A percentile compares a stretch with the other conserved stretches of the same genome.
phyloP scores from a whole-genome alignment of 2,888 invertebrate genomes.

The Frankliniella fusca region DNA sequence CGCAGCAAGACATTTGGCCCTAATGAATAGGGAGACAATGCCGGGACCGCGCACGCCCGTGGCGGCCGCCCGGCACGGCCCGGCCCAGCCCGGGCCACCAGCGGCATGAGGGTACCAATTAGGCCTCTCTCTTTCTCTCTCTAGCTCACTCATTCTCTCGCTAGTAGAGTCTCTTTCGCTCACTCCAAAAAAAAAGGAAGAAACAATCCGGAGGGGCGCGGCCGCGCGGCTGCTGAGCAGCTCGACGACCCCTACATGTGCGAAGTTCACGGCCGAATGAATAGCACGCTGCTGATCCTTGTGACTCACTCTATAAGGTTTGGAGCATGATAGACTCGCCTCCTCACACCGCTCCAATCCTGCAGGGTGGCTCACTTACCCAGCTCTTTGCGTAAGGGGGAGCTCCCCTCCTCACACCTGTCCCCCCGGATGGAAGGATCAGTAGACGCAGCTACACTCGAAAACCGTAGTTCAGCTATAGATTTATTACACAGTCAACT shows the following conservation, averaged over 20 bases:
- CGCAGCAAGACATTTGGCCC: slow-evolving; percentile 1
- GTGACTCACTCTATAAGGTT: background rate
- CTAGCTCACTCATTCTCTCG: background rate
- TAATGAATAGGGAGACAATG: slow-evolving; percentile 24
- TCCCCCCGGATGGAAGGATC: no score
- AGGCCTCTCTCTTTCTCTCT: background rate
- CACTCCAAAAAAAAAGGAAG: background rate
- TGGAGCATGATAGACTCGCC: background rate
- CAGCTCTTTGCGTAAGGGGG: no score
- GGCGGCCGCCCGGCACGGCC: background rate
- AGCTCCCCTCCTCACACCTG: no score
- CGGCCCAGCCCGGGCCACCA: background rate
- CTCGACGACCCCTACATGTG: no score
- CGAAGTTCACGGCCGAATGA: no score
- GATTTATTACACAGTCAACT: no score
- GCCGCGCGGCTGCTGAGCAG: no score
- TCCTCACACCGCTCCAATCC: background rate
- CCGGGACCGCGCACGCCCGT: background rate
- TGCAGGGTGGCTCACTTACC: no score
- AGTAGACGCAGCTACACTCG: no score
- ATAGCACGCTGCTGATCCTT: no score
- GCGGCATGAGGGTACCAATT: slow-evolving; percentile 6
- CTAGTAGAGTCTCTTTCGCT: background rate
- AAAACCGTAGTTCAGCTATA: no score
- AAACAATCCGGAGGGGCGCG: no score